Percentiles rank a stretch among this genome's conserved stretches.
These are phyloP conservation scores for Dufourea novaeangliae DNA, from an alignment of 1,140 invertebrate species.

Conservation along the genomic window DNA sequence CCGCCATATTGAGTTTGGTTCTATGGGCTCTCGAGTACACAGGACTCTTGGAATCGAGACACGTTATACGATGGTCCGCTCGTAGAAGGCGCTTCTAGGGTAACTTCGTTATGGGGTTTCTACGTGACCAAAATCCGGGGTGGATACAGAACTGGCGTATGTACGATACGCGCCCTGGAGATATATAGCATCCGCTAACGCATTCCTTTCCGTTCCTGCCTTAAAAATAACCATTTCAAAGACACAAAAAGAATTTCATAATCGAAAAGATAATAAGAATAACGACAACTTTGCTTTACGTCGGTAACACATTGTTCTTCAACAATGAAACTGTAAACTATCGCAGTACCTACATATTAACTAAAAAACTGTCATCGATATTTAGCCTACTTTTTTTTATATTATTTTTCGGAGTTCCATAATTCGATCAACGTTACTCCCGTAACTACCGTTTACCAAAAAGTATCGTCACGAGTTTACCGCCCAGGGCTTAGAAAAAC, in stretches of 20 bases:
- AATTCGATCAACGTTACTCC: conserved; percentile 1
- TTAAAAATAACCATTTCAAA: background rate
- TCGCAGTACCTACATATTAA: no score
- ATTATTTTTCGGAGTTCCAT: background rate
- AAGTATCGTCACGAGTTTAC: conserved; percentile 31
- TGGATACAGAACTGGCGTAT: conserved; percentile 16
- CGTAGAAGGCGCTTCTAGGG: conserved; percentile 64
- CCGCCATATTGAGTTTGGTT: conserved; percentile 79
- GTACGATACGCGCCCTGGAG: conserved; percentile 10
- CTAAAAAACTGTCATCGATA: no score
- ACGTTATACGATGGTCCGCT: conserved; percentile 69
- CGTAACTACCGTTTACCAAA: background rate
- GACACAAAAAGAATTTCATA: no score
- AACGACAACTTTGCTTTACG: no score
- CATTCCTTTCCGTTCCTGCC: background rate
- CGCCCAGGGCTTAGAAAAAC: background rate
- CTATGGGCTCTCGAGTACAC: conserved; percentile 76
- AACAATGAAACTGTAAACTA: no score
- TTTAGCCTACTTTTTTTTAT: no score
- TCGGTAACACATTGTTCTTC: no score
- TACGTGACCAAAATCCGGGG: conserved; percentile 78
- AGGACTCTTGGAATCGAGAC: conserved; percentile 68
- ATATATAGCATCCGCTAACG: background rate
- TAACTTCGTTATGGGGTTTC: conserved; percentile 74
- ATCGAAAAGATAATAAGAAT: no score